Base-by-base conservation (phyloP, 2,113 vertebrate species). In the Engystomops pustulosus region DNA sequence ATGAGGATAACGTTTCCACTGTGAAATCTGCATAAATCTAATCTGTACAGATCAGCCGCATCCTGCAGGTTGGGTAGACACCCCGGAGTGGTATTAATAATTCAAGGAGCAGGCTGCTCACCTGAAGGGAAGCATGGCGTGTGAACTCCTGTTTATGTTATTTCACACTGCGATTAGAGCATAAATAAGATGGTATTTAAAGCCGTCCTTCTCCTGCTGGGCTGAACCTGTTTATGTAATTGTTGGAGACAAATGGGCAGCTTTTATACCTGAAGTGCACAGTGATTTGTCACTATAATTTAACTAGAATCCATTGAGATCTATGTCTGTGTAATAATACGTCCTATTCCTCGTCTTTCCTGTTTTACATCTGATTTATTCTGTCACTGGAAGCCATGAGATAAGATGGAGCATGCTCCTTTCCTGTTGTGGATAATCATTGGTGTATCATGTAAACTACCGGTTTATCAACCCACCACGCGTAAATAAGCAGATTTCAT, bases 221-320 rank as follows among this genome's bases (percentile, higher is more conserved):
- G 65, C 69, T 58, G 79, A 87, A 58, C 2, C 20, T 86, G 79
- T 87, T 86, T 81, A 34, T 44, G 38, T 2, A 87, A 84, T 36
- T n/a, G n/a, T 85, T 77, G 1, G 79, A 74, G 85, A 83, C 80
- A 72, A 89, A 85, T 86, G 86, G 86, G 25, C 60, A 75, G 69
- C 79, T 87, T 82, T 87, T n/a, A 85, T 81, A 88, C 83, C 44
- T 14, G 88, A 89, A 85, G 60, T 68, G n/a, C 38, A 85, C 47
- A n/a, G 45, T 18, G 41, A 55, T 87, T 87, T 38, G 25, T 79
- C 69, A 11, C 47, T 53, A 60, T 84, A 7, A 34, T 47, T 70
- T 83, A 44, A 36, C 17, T 44, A 58, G 80, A 25, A 72, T 74
- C 60, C 62, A 68, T 47, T 44, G 45, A 23, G 51, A 60, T 60